Evolutionary conservation across 1,140 invertebrate genomes (phyloP), one percentile per base, ranked within the genome.

Genomic region (Pogonomyrmex californicus): DNA sequence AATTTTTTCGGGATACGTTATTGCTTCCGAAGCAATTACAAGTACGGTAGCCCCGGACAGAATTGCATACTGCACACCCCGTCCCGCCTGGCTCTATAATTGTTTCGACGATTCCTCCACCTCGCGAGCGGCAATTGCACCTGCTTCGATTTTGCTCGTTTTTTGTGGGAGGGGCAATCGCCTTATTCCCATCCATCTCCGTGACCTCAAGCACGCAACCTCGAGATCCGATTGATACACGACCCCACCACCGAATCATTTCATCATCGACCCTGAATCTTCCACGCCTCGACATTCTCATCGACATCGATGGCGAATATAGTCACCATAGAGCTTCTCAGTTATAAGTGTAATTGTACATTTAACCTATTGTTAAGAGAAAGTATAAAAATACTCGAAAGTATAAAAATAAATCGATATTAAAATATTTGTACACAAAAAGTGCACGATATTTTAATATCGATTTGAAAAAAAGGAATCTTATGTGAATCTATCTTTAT

Each of bases 61-160:
- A 91, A 92, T 90, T 91, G 88, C 88, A 91, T 88, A 91, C 83
- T 77, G 76, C 71, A 86, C 90, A 87, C 85, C 68, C 85, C 76
- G 86, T 78, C 71, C 86, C 86, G 82, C 76, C 47, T 62, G 66
- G 73, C 71, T 87, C 91, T 88, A 91, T 93, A 93, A 93, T 93
- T 92, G 92, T 92, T 93, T 91, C 92, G 90, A 90, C 90, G 91
- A 93, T 93, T 92, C 90, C 66, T 88, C 87, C 85, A 79, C 79
- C 86, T 76, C 79, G 82, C 75, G 78, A 87, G 54, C 68, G 33
- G 87, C 91, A 92, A 92, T 93, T 92, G 92, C 92, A 92, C 92
- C 92, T 92, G 91, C 88, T 92, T 93, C 90, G 90, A 93, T 92
- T 92, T 92, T 89, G 87, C 85, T 92, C 88, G 91, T 68, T 91